Conservation (phyloP, 2,113 vertebrate genomes). For the Scytalopus superciliaris region DNA sequence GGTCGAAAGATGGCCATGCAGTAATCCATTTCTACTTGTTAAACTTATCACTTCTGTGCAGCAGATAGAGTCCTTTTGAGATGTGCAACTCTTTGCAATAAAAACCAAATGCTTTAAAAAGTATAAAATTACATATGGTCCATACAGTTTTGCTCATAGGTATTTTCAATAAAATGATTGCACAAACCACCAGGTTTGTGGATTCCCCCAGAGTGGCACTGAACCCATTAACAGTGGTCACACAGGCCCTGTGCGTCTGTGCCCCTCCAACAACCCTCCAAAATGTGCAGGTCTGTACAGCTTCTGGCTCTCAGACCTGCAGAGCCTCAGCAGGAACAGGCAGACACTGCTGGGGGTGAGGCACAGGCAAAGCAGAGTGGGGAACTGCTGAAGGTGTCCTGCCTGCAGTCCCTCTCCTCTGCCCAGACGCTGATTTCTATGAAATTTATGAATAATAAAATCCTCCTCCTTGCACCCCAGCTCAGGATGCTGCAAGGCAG, state of each 20-base stretch:
- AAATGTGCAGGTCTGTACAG: no score
- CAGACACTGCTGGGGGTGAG: neutral
- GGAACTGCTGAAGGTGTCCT: neutral
- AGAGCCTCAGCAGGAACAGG: neutral
- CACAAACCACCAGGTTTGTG: neutral
- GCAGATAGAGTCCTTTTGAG: neutral
- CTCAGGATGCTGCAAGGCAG: neutral
- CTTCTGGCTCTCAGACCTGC: neutral
- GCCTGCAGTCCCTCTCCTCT: neutral
- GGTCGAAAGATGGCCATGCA: neutral
- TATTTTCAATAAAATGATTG: constrained; percentile 6
- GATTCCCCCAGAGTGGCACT: neutral
- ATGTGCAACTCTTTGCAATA: neutral
- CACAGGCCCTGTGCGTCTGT: neutral
- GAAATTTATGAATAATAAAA: no score
- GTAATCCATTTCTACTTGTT: neutral
- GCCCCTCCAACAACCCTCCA: neutral
- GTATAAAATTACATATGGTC: neutral
- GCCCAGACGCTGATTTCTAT: neutral
- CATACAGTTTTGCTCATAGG: neutral
- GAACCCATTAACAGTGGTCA: neutral
- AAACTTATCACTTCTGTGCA: neutral
- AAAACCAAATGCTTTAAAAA: constrained; percentile 36
- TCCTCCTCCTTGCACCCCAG: neutral
- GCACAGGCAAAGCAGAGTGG: neutral